These are phyloP conservation scores for Dicrostonyx torquatus DNA, from an alignment of 2,797 vertebrate genomes.

Conservation along the genomic window DNA sequence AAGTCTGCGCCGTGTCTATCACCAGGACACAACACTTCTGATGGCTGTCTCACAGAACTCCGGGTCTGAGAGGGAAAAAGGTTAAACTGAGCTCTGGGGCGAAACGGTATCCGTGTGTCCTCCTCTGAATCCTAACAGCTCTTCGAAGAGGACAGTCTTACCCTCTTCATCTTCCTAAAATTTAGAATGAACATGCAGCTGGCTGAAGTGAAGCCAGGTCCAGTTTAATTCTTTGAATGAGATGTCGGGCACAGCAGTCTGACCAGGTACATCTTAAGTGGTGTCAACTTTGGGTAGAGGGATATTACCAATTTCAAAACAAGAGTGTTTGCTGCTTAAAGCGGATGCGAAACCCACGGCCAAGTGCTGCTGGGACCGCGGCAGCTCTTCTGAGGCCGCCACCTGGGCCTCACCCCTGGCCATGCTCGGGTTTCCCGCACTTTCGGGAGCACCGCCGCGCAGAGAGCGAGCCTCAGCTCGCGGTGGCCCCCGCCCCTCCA, in stretches of 20 bases:
- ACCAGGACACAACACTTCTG: background rate
- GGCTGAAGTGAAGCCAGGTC: background rate
- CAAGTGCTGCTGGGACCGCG: fast-evolving
- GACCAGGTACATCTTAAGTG: background rate
- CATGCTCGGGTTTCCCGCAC: background rate
- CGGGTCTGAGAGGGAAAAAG: background rate
- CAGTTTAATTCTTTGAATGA: fast-evolving
- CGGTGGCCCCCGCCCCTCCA: background rate
- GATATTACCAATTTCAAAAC: background rate
- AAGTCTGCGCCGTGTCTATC: background rate
- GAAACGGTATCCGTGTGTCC: background rate
- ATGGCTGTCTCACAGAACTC: background rate
- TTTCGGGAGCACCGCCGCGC: background rate
- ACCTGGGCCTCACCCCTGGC: background rate
- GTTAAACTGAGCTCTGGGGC: background rate
- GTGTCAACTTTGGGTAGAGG: background rate
- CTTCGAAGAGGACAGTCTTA: background rate
- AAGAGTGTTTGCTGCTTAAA: background rate
- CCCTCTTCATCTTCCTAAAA: background rate
- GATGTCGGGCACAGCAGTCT: background rate
- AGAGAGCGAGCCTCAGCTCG: too few species aligned
- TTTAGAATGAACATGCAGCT: background rate
- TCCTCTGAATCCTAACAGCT: background rate
- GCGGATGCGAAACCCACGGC: background rate
- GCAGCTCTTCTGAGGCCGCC: background rate